Evolutionary conservation across 2,113 vertebrate genomes (phyloP).

Genomic region (Numida meleagris): DNA sequence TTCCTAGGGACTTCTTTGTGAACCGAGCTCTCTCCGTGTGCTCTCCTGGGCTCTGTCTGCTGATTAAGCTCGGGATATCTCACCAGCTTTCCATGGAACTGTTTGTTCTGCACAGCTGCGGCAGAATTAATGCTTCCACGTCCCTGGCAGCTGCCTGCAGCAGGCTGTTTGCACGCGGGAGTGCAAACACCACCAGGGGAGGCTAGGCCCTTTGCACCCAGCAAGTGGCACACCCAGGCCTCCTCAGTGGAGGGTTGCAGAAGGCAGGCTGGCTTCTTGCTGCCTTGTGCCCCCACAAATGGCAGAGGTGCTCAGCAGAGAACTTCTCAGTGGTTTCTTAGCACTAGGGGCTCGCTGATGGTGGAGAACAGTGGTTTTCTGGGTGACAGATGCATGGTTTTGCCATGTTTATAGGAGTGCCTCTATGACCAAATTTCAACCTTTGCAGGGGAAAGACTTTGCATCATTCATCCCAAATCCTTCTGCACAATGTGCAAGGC

Average conservation of each 20-base stretch:
- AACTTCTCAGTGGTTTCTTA: fast-evolving
- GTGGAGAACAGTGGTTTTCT: neutral
- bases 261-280: neutral
- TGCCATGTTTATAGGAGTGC: fast-evolving
- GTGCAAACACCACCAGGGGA: neutral
- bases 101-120: neutral
- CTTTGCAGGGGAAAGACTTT: neutral
- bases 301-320: fast-evolving
- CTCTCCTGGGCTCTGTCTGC: neutral
- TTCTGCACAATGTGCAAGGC: fast-evolving
- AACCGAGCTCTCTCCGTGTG: neutral
- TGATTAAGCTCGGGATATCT: conserved; percentile 35
- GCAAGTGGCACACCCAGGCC: fast-evolving
- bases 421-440: neutral
- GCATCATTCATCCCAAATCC: no score
- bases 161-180: neutral
- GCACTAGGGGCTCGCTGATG: no score
- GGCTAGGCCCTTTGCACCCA: neutral
- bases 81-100: neutral
- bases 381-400: neutral
- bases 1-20: neutral
- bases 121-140: neutral
- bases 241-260: fast-evolving
- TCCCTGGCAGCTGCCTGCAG: neutral
- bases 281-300: neutral